Evolutionary conservation across 2,797 vertebrate genomes (phyloP), one percentile per base, ranked within the genome.

Genomic region (Gastrophryne carolinensis): DNA sequence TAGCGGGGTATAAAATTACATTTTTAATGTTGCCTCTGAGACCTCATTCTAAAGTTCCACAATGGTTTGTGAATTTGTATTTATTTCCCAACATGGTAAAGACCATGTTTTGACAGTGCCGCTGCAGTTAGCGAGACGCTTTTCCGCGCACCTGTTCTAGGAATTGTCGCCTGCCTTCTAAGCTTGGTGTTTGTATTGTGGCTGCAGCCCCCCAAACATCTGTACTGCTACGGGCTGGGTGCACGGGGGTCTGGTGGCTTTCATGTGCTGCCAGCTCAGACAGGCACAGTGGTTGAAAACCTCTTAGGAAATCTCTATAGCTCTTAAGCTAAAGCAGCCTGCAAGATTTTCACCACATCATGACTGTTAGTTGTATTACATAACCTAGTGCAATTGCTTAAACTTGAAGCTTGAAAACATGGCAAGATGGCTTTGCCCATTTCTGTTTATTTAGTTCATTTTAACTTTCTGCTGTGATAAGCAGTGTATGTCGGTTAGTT

Each of bases 231-330:
- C 54, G 30, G 53, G 26, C 29, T 52, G 6, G 11, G 35, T 4
- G 44, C 39, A 37, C 15, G 23, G 54, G 73, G 44, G 69, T 61
- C 54, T 62, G 56, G 53, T 70, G 44, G 44, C 49, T 76, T 76
- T 76, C 58, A 76, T 64, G 66, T 77, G 57, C 32, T 76, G 58
- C 74, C 49, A 56, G 66, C 49, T 62, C 32, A 35, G 50, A 27
- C 7, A 29, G 12, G 17, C 61, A 70, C 66, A 77, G 74, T 19
- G 54, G 70, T 56, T 56, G 26, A 49, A 65, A 69, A 56, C 34
- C 35, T 70, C 60, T 77, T 53, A 63, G 64, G 50, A 77, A 77
- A 70, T 70, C 66, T 77, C 69, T 70, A 30, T 7, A 56, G 30
- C 27, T 53, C 47, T 69, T 53, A 41, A 63, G 35, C 58, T 34